Conservation (phyloP, 2,113 vertebrate species). For the Thymallus thymallus region DNA sequence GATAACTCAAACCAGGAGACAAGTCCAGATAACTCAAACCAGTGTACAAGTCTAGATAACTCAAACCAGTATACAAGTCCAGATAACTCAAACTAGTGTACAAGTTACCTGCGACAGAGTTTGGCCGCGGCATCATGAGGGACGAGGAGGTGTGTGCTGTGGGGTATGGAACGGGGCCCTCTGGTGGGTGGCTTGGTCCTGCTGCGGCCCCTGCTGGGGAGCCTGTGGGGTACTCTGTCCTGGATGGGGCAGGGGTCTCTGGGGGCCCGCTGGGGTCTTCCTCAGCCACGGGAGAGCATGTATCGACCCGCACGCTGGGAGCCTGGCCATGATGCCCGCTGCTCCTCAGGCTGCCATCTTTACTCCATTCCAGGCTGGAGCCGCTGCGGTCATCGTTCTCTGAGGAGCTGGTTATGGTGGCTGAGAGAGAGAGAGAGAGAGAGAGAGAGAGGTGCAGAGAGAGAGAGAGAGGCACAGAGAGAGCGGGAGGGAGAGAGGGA, state of each 20-base stretch:
- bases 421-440: constrained; percentile 59
- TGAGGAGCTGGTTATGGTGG: constrained; percentile 97
- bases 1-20: background rate
- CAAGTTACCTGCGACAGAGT: constrained; percentile 93
- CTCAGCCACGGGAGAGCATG: constrained; percentile 94
- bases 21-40: background rate
- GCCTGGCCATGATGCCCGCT: constrained; percentile 79
- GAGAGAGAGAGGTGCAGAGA: too few species aligned
- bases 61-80: background rate
- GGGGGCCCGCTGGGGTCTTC: constrained; percentile 78
- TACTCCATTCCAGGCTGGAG: constrained; percentile 97
- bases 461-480: too few species aligned
- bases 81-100: background rate
- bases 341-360: constrained; percentile 87
- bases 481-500: too few species aligned
- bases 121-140: constrained; percentile 93
- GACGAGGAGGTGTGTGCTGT: constrained; percentile 79
- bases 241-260: constrained; percentile 71
- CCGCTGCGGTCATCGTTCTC: constrained; percentile 98
- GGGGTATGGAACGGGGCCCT: constrained; percentile 81
- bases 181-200: constrained; percentile 64
- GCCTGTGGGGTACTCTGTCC: constrained; percentile 61
- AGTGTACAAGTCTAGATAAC: background rate
- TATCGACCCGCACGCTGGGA: constrained; percentile 83
- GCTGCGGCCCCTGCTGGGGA: constrained; percentile 40